Evolutionary conservation across 2,113 vertebrate genomes (phyloP), one percentile per base, ranked within the genome.

Genomic region (Progne subis): DNA sequence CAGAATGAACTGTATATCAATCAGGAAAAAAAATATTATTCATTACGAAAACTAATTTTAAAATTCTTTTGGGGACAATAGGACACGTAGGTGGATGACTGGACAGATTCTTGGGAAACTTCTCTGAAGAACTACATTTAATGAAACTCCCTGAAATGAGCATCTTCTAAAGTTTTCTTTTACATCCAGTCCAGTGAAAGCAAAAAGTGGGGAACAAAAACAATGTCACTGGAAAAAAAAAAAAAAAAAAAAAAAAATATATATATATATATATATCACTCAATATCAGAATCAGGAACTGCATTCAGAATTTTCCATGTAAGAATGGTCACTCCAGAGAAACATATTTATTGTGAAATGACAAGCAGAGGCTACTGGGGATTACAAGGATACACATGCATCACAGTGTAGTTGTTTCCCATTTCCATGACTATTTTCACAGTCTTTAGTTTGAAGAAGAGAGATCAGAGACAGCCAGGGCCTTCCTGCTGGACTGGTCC

Each of bases 301-400:
- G 65, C 55, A 92, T 60, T 88, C 91, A 94, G 90, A 96, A 74
- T 91, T 92, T 91, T 92, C 84, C 61, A 12, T 92, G 23, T 82
- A 95, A 94, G 83, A 95, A 86, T 78, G 61, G 84, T 86, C 88
- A 88, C 82, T 92, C 65, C n/a, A 83, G 94, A 96, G 91, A 96
- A 94, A 29, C n/a, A 41, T 89, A 78, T 88, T 96, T 75, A 82
- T 59, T 91, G 72, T 21, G 64, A 96, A 96, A 96, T 56, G 84
- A 92, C 93, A 96, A 90, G 92, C 67, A 92, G 78, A 92, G 92
- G 83, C 69, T 97, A 79, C 82, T 94, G 93, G 64, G 85, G 88
- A 96, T 78, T 87, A 95, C 86, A 72, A 82, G 86, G 63, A 92
- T n/a, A 79, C 55, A 90, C 57, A 90, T 77, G 86, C 94, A 94